Evolutionary conservation across 2,888 invertebrate species (phyloP).

Genomic region (Antheraea assamensis): DNA sequence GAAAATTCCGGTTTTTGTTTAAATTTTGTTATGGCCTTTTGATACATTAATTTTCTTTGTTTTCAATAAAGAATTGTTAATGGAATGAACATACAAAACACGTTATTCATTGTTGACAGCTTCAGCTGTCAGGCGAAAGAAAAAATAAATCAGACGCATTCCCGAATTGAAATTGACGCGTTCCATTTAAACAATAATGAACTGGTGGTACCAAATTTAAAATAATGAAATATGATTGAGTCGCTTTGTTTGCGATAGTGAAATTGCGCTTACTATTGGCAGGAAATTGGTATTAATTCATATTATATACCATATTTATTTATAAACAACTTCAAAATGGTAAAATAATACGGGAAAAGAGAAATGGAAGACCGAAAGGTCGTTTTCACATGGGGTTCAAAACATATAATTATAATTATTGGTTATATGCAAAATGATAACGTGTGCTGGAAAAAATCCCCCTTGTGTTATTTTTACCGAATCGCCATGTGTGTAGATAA

Average conservation of each 20-base stretch:
- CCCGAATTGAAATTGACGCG: constrained; percentile 77
- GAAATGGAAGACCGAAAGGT: constrained; percentile 41
- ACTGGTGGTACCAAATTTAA: constrained; percentile 62
- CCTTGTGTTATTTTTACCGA: constrained; percentile 57
- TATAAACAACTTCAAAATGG: background rate
- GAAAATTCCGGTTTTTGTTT: constrained; percentile 79
- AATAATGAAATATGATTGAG: constrained; percentile 72
- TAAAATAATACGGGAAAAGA: background rate
- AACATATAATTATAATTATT: constrained; percentile 66
- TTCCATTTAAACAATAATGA: constrained; percentile 77
- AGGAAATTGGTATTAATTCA: constrained; percentile 13
- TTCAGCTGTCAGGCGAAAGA: constrained; percentile 61
- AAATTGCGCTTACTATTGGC: constrained; percentile 35
- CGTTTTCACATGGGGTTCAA: constrained; percentile 67
- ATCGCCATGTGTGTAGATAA: constrained; percentile 37
- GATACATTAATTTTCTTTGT: constrained; percentile 15
- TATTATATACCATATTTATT: background rate
- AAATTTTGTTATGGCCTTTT: constrained; percentile 43
- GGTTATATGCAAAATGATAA: constrained; percentile 63
- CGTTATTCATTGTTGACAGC: constrained; percentile 56
- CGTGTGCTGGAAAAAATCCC: constrained; percentile 46
- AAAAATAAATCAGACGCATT: constrained; percentile 62
- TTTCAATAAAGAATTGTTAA: constrained; percentile 22
- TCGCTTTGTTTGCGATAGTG: constrained; percentile 42
- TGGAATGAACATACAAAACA: constrained; percentile 41